Percentiles rank a stretch among this genome's conserved stretches.
phyloP scores from a whole-genome alignment of 2,888 invertebrate species.

The Platycheirus albimanus region DNA sequence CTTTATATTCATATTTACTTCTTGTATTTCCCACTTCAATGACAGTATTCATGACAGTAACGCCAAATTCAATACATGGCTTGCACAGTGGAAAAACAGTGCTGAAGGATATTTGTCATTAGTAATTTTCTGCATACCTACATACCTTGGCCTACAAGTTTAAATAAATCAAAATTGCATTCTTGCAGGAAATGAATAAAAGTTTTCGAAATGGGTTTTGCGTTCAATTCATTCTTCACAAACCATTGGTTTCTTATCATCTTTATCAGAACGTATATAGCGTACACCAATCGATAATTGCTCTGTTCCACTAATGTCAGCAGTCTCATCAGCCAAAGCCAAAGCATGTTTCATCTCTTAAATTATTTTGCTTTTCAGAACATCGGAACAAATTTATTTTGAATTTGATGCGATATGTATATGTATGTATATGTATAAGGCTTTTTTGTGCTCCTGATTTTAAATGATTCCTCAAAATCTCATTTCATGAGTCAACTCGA shows the following conservation, averaged over 20 bases:
- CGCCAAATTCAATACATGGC: not conserved
- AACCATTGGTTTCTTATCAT: not conserved
- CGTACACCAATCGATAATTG: not conserved
- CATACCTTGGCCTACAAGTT: slow-evolving; percentile 1
- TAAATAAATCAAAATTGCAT: not conserved
- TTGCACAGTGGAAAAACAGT: not conserved
- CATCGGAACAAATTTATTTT: no score
- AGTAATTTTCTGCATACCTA: not conserved
- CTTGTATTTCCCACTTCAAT: no score
- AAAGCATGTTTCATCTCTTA: no score
- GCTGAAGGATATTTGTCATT: slow-evolving; percentile 1
- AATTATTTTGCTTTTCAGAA: no score
- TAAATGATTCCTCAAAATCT: not conserved
- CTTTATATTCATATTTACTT: no score
- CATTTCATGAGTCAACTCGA: not conserved
- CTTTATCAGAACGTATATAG: not conserved
- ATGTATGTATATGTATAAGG: not conserved
- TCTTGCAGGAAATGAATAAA: slow-evolving; percentile 15
- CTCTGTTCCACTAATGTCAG: not conserved
- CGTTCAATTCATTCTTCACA: not conserved
- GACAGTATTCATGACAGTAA: no score
- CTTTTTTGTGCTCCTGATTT: not conserved
- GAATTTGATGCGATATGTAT: no score
- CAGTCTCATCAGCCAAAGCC: no score
- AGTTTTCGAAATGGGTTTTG: not conserved